These are phyloP conservation scores for Pseudoatta argentina DNA, from an alignment of 1,140 invertebrate species.

Conservation along the genomic window DNA sequence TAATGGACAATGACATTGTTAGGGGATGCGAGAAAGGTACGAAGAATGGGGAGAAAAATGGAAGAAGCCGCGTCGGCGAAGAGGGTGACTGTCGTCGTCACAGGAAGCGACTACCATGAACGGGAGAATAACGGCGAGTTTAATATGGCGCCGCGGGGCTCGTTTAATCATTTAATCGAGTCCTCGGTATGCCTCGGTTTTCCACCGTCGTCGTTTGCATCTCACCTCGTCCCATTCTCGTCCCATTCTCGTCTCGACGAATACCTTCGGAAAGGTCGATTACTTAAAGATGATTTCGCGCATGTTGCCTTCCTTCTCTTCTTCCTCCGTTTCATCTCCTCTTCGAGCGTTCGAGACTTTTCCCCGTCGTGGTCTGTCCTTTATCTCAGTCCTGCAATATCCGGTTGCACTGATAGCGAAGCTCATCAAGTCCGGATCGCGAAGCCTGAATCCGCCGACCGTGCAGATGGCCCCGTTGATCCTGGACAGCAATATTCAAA, in stretches of 20 bases:
- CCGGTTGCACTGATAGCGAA: conserved; percentile 38
- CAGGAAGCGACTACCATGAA: conserved; percentile 59
- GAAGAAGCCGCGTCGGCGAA: conserved; percentile 24
- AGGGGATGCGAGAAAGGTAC: background rate
- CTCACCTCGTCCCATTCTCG: conserved; percentile 59
- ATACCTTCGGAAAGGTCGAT: conserved; percentile 75
- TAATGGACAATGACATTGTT: conserved; percentile 64
- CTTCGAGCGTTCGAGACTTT: background rate
- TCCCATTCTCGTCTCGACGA: conserved; percentile 69
- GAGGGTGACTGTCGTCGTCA: conserved; percentile 31
- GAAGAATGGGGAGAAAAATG: conserved; percentile 20
- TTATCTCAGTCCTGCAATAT: conserved; percentile 45
- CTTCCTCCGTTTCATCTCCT: background rate
- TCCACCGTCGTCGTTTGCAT: conserved; percentile 40
- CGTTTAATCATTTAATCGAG: conserved; percentile 81
- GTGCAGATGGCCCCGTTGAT: conserved; percentile 14
- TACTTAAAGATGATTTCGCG: conserved; percentile 77
- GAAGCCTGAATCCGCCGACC: conserved; percentile 18
- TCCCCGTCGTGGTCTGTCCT: background rate
- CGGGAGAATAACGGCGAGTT: conserved; percentile 76
- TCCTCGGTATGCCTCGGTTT: conserved; percentile 68
- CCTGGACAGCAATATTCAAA: conserved; percentile 63
- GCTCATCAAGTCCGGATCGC: conserved; percentile 43
- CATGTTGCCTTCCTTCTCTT: conserved; percentile 42
- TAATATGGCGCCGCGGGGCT: conserved; percentile 74